Base-by-base conservation (phyloP, 2,113 vertebrate species). In the Mustela nigripes region DNA sequence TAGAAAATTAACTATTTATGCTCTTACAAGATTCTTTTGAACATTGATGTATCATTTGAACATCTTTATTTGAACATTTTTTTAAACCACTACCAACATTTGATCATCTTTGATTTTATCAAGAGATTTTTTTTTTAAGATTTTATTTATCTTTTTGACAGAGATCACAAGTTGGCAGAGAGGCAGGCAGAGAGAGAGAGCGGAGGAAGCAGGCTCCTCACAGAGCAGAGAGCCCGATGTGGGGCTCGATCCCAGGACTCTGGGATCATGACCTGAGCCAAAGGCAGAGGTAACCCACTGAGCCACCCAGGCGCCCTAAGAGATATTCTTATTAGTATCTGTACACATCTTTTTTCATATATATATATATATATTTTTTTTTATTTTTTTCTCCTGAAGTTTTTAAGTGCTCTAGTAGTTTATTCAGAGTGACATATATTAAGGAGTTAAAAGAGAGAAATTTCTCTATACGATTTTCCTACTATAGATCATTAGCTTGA, bases 51-150 rank as follows among this genome's bases (percentile, higher is more conserved):
- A 81, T 45, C 22, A 26, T 74, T 65, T 78, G 14, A 92, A 76
- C 58, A 79, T 84, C 39, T 92, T 92, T 78, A 69, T 74, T 65
- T 78, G 14, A 92, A 76, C 58, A 79, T 53, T 84, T 45, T 92
- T 39, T 92, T 12, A 89, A n/a, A 53, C 14, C 16, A 11, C 18
- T 76, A 31, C 2, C 26, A 56, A 60, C 26, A 62, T 82, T 45
- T 93, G 45, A 60, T 31, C 33, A 3, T 65, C 10, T 16, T 78
- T 50, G 7, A 15, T 26, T 86, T 89, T 56, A 82, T 79, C 4
- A 71, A 95, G 42, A 73, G 4, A 39, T 45, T 45, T 45, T 50
- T 50, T 53, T 50, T 50, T 50, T 14, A 50, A 50, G 50, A 50
- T 50, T 50, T 50, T 53, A 50, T 50, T 50, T 50, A 53, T 53